Conservation (phyloP, 2,797 vertebrate genomes). For the Erpetoichthys calabaricus region DNA sequence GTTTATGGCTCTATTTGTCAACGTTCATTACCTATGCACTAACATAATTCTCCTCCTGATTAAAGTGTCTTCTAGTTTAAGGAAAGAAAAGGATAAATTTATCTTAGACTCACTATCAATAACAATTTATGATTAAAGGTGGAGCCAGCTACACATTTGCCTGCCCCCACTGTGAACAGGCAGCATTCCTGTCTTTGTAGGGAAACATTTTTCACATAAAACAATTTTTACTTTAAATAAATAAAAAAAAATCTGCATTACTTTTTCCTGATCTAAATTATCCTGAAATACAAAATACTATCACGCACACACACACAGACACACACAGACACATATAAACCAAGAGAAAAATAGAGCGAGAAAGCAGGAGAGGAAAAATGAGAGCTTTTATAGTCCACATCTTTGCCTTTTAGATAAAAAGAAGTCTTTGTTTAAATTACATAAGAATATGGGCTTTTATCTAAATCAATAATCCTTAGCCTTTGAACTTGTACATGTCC, state of each 20-base stretch:
- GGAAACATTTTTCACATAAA: conserved; percentile 33
- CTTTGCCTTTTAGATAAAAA: conserved; percentile 52
- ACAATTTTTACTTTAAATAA: conserved; percentile 34
- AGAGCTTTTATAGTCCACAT: background rate
- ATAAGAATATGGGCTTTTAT: conserved; percentile 62
- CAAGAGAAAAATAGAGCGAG: too few relatives aligned
- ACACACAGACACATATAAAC: too few relatives aligned
- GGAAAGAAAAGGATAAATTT: conserved; percentile 21
- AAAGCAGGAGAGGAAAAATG: too few relatives aligned
- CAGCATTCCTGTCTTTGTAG: conserved; percentile 35
- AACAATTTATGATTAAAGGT: conserved; percentile 6
- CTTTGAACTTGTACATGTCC: conserved; percentile 56
- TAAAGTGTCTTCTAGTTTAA: conserved; percentile 31
- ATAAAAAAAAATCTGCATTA: conserved; percentile 25
- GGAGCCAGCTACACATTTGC: conserved; percentile 12
- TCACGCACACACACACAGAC: too few relatives aligned
- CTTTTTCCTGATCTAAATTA: too few relatives aligned
- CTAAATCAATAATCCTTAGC: conserved; percentile 70
- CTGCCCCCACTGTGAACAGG: conserved; percentile 29
- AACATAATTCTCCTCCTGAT: conserved; percentile 25
- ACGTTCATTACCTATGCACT: conserved; percentile 18
- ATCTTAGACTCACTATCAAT: conserved; percentile 20
- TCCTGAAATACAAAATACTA: too few relatives aligned
- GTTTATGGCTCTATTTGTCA: conserved; percentile 18
- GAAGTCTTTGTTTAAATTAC: conserved; percentile 55